phyloP scores from a whole-genome alignment of 2,888 invertebrate genomes.

The Ethmia dodecea region DNA sequence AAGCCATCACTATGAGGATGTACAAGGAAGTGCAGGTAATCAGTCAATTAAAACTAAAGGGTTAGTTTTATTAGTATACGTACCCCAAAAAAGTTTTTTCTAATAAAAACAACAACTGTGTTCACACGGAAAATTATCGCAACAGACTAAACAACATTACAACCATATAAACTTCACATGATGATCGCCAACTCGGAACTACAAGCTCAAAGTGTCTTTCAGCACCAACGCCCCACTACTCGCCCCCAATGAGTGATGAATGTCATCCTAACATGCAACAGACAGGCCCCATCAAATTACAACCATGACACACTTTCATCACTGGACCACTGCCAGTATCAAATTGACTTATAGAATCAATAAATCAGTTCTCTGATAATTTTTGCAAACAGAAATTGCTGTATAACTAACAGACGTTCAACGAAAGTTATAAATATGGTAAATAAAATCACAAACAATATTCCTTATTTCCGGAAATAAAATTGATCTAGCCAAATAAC shows the following conservation, averaged over 20 bases:
- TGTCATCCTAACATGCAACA: conserved; percentile 48
- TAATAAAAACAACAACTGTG: neutral
- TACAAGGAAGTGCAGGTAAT: too few species aligned
- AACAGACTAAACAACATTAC: conserved; percentile 1
- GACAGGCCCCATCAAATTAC: conserved; percentile 31
- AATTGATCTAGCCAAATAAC: neutral
- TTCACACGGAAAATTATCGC: neutral
- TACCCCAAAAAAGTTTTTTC: neutral
- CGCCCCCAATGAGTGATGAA: conserved; percentile 42
- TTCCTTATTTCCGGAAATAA: neutral
- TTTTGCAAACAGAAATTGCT: too few species aligned
- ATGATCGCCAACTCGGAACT: conserved; percentile 50
- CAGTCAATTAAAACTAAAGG: too few species aligned
- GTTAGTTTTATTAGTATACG: too few species aligned
- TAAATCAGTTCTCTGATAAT: too few species aligned
- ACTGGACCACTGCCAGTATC: conserved; percentile 45
- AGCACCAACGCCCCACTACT: conserved; percentile 36
- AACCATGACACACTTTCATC: conserved; percentile 53
- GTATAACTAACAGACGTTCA: neutral
- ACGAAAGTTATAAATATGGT: neutral
- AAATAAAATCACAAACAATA: neutral
- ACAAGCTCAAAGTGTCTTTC: conserved; percentile 33
- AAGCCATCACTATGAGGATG: too few species aligned
- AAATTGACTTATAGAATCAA: conserved; percentile 21
- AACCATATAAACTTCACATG: conserved; percentile 24